Percentiles rank a stretch among this genome's conserved stretches.
These are phyloP conservation scores for Brachylomia viminalis DNA, from an alignment of 2,888 invertebrate genomes.

Conservation along the genomic window DNA sequence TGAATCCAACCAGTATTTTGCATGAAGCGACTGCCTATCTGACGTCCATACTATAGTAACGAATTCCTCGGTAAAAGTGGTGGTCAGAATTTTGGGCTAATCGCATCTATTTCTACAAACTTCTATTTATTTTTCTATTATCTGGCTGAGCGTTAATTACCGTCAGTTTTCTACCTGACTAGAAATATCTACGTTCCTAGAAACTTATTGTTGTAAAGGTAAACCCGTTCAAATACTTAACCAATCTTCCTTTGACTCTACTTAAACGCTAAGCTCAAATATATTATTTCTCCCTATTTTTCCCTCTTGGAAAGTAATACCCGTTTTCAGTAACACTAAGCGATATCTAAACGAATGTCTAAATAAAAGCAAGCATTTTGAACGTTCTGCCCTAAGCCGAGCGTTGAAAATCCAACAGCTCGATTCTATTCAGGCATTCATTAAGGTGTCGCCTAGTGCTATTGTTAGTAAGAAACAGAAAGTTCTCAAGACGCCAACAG, in stretches of 20 bases:
- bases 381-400: neutral
- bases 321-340: neutral
- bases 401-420: neutral
- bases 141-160: too few relatives aligned
- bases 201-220: neutral
- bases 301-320: neutral
- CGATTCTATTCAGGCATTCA: neutral
- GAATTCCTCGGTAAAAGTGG: neutral
- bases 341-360: neutral
- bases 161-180: neutral
- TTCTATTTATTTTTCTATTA: neutral
- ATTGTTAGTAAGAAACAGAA: neutral
- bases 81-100: too few relatives aligned
- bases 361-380: neutral
- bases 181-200: neutral
- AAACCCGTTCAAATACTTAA: neutral
- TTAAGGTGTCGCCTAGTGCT: neutral
- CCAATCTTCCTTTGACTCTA: neutral
- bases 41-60: neutral
- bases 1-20: neutral
- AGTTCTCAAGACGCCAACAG: neutral
- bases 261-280: neutral
- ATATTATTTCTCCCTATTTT: too few relatives aligned
- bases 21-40: neutral
- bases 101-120: neutral